These are phyloP conservation scores for Fregata magnificens DNA, from an alignment of 2,113 vertebrate genomes.

Conservation along the genomic window DNA sequence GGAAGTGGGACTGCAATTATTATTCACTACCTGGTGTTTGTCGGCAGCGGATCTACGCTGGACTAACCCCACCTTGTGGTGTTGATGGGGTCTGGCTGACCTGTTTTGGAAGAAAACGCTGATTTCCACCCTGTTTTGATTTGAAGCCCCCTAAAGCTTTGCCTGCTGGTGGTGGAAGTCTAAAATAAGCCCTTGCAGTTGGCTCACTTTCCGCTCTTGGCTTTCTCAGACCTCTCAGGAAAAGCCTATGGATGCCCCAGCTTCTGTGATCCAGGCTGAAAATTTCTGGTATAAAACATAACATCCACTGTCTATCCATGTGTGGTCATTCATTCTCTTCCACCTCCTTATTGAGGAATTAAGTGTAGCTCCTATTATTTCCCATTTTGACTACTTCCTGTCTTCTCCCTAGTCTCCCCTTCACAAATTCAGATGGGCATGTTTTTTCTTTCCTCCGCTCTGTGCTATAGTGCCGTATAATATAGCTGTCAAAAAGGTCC, in stretches of 20 bases:
- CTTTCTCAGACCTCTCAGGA: neutral
- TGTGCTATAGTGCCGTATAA: neutral
- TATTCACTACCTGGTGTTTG: neutral
- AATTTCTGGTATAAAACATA: neutral
- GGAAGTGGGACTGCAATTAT: neutral
- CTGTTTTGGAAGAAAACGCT: neutral
- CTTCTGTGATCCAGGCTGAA: neutral
- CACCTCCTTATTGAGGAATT: neutral
- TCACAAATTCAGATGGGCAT: neutral
- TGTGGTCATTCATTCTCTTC: neutral
- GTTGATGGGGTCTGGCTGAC: neutral
- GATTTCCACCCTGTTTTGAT: neutral
- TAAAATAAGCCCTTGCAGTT: neutral
- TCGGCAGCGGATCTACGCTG: neutral
- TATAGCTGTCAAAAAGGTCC: neutral
- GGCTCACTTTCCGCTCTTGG: neutral
- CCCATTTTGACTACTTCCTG: neutral
- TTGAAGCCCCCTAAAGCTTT: neutral
- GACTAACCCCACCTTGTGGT: constrained; percentile 65
- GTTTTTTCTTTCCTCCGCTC: rapidly evolving
- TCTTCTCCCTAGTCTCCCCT: neutral
- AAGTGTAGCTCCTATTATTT: neutral
- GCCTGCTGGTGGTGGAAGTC: constrained; percentile 11
- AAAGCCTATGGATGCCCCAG: neutral
- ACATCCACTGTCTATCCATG: rapidly evolving